A percentile compares a stretch with the other conserved stretches of the same genome.
Conservation (phyloP, 2,797 vertebrate genomes). For the Mormyrus hasselquistii region DNA sequence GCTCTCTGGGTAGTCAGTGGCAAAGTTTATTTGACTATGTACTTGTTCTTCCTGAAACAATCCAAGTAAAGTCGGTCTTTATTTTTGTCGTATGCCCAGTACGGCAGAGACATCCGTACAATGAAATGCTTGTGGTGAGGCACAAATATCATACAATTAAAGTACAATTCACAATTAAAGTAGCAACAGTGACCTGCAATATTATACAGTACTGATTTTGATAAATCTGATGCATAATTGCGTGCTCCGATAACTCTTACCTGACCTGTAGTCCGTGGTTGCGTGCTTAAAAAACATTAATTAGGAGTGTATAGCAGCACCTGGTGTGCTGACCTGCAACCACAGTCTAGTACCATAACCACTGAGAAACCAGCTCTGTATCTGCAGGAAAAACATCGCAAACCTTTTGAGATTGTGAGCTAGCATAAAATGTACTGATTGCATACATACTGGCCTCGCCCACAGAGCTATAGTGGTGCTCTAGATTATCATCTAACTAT, state of each 20-base stretch:
- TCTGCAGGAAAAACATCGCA: neutral
- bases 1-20: too few species aligned
- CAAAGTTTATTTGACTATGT: neutral
- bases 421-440: neutral
- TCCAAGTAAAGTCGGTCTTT: neutral
- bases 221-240: neutral
- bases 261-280: neutral
- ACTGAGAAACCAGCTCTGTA: neutral
- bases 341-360: neutral
- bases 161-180: neutral
- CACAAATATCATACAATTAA: neutral
- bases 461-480: neutral
- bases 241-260: neutral
- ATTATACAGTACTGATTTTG: neutral
- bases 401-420: neutral
- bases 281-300: neutral
- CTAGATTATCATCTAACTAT: neutral
- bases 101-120: neutral
- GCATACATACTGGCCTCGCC: too few species aligned
- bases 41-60: neutral
- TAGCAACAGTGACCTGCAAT: neutral
- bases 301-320: neutral
- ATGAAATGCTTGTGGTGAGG: neutral
- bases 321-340: neutral
- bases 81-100: neutral